Percentiles rank a stretch among this genome's conserved stretches.
Conservation (phyloP, 2,888 invertebrate genomes). For the Caenorhabditis sulstoni region DNA sequence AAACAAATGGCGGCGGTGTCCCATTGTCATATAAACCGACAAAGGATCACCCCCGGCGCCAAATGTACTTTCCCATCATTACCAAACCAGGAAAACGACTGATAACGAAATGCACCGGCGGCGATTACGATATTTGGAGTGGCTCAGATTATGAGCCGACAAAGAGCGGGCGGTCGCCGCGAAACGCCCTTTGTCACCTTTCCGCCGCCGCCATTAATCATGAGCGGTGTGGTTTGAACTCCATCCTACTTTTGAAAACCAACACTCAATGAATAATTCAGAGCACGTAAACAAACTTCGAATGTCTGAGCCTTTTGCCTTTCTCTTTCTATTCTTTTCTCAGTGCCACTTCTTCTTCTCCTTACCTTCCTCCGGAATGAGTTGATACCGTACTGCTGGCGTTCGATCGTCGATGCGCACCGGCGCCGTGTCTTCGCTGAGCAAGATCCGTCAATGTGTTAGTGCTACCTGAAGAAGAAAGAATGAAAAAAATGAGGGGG, state of each 20-base stretch:
- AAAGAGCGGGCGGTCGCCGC: too few species aligned
- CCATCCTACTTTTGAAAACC: slow-evolving; percentile 9
- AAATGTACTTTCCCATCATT: too few species aligned
- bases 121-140: too few species aligned
- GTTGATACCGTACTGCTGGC: slow-evolving; percentile 79
- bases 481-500: neutral
- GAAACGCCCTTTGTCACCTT: neutral
- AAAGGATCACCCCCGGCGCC: too few species aligned
- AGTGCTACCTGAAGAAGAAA: slow-evolving; percentile 71
- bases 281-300: neutral
- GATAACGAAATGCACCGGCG: too few species aligned
- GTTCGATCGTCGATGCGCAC: slow-evolving; percentile 76
- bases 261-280: slow-evolving; percentile 27
- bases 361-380: slow-evolving; percentile 77
- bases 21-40: too few species aligned
- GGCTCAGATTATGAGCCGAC: too few species aligned
- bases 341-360: slow-evolving; percentile 3
- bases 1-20: too few species aligned
- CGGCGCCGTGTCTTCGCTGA: slow-evolving; percentile 75
- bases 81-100: too few species aligned
- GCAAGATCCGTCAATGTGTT: slow-evolving; percentile 80
- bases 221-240: slow-evolving; percentile 6
- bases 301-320: slow-evolving; percentile 26
- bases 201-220: too few species aligned
- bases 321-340: neutral